A percentile compares a stretch with the other conserved stretches of the same genome.
Conservation (phyloP, 35 echinoderm and acorn worm species). For the Chiridota heheva region DNA sequence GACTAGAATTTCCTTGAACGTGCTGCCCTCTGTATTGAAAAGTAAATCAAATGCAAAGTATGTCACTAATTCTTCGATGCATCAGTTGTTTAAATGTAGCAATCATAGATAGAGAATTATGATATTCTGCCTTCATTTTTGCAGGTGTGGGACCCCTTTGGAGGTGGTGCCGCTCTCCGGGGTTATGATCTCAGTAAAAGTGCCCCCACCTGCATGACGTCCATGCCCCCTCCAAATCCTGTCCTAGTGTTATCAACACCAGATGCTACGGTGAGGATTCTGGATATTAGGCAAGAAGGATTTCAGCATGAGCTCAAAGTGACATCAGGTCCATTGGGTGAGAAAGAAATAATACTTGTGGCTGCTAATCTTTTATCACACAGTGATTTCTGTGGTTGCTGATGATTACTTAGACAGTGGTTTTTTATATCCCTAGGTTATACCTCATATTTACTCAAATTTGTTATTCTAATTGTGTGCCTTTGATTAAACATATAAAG, state of each 20-base stretch:
- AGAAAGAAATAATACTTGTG: background rate
- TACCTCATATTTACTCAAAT: too few relatives aligned
- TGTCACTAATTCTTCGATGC: too few relatives aligned
- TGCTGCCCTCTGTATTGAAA: too few relatives aligned
- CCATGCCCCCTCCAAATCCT: slow-evolving; percentile 80
- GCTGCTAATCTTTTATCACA: background rate
- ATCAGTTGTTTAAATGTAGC: too few relatives aligned
- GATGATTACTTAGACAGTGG: too few relatives aligned
- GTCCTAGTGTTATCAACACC: slow-evolving; percentile 61
- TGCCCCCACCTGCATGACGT: slow-evolving; percentile 61
- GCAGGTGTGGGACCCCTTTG: slow-evolving; percentile 91
- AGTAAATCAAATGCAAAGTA: too few relatives aligned
- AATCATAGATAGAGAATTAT: too few relatives aligned
- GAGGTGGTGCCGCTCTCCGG: slow-evolving; percentile 60
- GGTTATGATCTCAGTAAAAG: slow-evolving; percentile 67
- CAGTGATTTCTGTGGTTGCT: too few relatives aligned
- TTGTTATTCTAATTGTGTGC: too few relatives aligned
- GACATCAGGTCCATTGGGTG: slow-evolving; percentile 78
- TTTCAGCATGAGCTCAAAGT: slow-evolving; percentile 88
- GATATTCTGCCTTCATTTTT: background rate
- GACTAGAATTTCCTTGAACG: too few relatives aligned
- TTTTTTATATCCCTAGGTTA: too few relatives aligned
- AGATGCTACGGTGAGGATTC: slow-evolving; percentile 67
- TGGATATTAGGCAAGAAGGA: slow-evolving; percentile 64
- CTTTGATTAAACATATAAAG: too few relatives aligned